phyloP scores from a whole-genome alignment of 2,888 invertebrate genomes.

The Eristalinus aeneus region DNA sequence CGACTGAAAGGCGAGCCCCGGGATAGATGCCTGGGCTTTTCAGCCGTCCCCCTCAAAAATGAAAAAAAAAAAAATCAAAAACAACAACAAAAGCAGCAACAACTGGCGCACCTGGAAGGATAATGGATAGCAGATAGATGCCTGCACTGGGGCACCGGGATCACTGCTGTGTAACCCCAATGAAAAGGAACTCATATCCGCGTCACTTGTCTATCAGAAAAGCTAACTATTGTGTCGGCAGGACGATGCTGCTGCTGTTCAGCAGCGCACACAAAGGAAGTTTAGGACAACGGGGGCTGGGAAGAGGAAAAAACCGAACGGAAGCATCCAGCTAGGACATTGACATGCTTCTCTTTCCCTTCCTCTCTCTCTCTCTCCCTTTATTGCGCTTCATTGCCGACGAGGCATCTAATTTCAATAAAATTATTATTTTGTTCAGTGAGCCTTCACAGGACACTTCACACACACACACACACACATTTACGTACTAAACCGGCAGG shows the following conservation, averaged over 20 bases:
- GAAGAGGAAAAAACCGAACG: neutral
- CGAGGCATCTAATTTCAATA: constrained; percentile 50
- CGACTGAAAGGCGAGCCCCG: constrained; percentile 33
- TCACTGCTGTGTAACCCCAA: neutral
- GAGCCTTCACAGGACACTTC: constrained; percentile 48
- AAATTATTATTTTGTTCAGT: constrained; percentile 69
- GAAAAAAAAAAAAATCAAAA: no score
- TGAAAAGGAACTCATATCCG: constrained; percentile 51
- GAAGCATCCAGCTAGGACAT: constrained; percentile 38
- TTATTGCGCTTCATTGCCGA: neutral
- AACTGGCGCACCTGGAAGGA: constrained; percentile 43
- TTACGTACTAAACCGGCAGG: constrained; percentile 12
- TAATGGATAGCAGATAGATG: constrained; percentile 36
- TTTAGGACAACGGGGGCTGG: no score
- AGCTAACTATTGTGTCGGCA: constrained; percentile 65
- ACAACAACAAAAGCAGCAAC: neutral
- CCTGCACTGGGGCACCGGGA: constrained; percentile 2
- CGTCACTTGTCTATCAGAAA: constrained; percentile 57
- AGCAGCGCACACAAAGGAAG: constrained; percentile 1
- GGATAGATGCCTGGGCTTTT: constrained; percentile 38
- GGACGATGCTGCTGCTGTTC: neutral
- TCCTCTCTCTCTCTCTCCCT: neutral
- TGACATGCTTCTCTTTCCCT: constrained; percentile 30
- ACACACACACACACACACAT: neutral
- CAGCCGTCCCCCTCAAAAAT: neutral